These are phyloP conservation scores for Sebastes fasciatus DNA, from an alignment of 2,113 vertebrate species.

Conservation along the genomic window DNA sequence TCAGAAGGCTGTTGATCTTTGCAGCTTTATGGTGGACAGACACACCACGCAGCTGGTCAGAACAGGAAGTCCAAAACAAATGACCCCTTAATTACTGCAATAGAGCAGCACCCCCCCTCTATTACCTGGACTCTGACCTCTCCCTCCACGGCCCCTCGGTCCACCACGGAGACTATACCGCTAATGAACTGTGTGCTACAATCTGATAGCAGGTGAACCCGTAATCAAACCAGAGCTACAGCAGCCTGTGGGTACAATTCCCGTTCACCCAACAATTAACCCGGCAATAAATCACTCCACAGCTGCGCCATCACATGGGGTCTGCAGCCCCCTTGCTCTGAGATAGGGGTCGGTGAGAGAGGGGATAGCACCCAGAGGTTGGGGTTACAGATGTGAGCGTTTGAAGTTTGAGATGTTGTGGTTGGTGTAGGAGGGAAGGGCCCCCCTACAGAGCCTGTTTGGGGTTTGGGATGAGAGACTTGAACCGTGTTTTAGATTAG, in stretches of 20 bases:
- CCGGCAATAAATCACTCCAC: slow-evolving; percentile 72
- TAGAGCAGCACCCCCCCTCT: slow-evolving; percentile 17
- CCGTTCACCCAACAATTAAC: slow-evolving; percentile 73
- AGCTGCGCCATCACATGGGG: slow-evolving; percentile 75
- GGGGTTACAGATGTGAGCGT: slow-evolving; percentile 75
- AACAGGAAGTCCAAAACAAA: slow-evolving; percentile 62
- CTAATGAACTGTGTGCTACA: slow-evolving; percentile 69
- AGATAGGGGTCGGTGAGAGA: slow-evolving; percentile 67
- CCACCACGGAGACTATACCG: slow-evolving; percentile 30
- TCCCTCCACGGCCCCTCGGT: slow-evolving; percentile 12
- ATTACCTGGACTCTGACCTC: slow-evolving; percentile 34
- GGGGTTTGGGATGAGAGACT: slow-evolving; percentile 68
- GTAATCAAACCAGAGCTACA: slow-evolving; percentile 61
- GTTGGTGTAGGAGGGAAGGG: slow-evolving; percentile 51
- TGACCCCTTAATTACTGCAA: slow-evolving; percentile 54
- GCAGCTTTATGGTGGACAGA: slow-evolving; percentile 38
- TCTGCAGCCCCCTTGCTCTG: slow-evolving; percentile 49
- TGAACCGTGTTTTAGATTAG: slow-evolving; percentile 74
- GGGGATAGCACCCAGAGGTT: slow-evolving; percentile 66
- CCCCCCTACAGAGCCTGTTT: slow-evolving; percentile 70
- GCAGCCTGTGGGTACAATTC: slow-evolving; percentile 60
- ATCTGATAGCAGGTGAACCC: slow-evolving; percentile 69
- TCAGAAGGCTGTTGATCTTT: slow-evolving; percentile 20
- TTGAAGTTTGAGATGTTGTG: slow-evolving; percentile 79
- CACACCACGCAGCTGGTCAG: slow-evolving; percentile 56